Evolutionary conservation across 1,140 invertebrate species (phyloP), one percentile per base, ranked within the genome.

Genomic region (Plutomurus gul): DNA sequence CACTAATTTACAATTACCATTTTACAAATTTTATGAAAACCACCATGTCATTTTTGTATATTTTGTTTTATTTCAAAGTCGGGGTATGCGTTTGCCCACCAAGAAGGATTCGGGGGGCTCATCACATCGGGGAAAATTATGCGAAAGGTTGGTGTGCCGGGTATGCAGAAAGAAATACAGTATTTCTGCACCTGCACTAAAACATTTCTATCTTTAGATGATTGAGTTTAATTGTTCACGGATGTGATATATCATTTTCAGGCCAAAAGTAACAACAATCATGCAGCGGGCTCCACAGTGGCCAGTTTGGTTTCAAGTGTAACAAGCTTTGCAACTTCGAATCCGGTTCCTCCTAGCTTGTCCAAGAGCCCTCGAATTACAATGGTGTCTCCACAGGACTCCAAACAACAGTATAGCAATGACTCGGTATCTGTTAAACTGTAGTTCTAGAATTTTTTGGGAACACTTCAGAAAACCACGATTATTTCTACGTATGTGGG

Each of bases 21-120:
- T n/a, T n/a, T n/a, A n/a, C n/a, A n/a, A n/a, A n/a, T n/a, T n/a
- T n/a, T n/a, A n/a, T n/a, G n/a, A n/a, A n/a, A n/a, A n/a, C n/a
- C n/a, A n/a, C n/a, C n/a, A n/a, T n/a, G n/a, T n/a, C n/a, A n/a
- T n/a, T n/a, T n/a, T n/a, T n/a, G n/a, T n/a, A n/a, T n/a, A n/a
- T n/a, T n/a, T n/a, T n/a, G n/a, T n/a, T n/a, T n/a, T n/a, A n/a
- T n/a, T n/a, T n/a, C n/a, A n/a, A n/a, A n/a, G 16, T 98, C 96
- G 0, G 97, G 97, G 40, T 99, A 99, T 87, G 98, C 98, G 1
- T 99, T 99, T 88, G 96, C 98, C 36, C 98, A 99, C 88, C 90
- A 92, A 84, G 95, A 98, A 89, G 97, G 98, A 84, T 99, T 99
- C 88, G 98, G 97, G 43, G 91, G 96, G 8, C 92, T 99, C 25